Percentiles rank a stretch among this genome's conserved stretches.
Evolutionary conservation across 2,888 invertebrate genomes (phyloP).

Genomic region (Leucophora obtusa): DNA sequence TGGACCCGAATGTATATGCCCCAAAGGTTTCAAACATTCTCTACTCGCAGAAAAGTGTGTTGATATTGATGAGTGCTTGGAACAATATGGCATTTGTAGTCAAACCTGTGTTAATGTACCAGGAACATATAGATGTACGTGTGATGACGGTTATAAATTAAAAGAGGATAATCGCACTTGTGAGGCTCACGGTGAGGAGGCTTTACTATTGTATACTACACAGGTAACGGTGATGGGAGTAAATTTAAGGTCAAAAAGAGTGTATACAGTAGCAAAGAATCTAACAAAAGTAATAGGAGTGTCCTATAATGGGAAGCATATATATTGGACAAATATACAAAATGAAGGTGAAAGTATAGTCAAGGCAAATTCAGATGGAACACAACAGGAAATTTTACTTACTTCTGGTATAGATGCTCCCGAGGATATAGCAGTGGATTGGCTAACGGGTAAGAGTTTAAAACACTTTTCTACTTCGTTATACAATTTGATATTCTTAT

Average conservation of each 20-base stretch:
- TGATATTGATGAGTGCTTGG: conserved; percentile 83
- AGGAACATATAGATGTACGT: conserved; percentile 83
- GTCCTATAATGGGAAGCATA: conserved; percentile 83
- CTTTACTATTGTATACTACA: conserved; percentile 84
- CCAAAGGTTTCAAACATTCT: conserved; percentile 74
- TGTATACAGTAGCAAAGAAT: conserved; percentile 79
- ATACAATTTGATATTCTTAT: background rate
- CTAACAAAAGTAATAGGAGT: conserved; percentile 83
- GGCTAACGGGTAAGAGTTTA: conserved; percentile 81
- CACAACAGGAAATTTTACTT: conserved; percentile 81
- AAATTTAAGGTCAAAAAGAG: conserved; percentile 80
- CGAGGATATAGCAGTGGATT: conserved; percentile 88
- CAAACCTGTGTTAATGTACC: conserved; percentile 83
- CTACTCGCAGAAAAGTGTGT: conserved; percentile 69
- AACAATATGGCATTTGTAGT: conserved; percentile 83
- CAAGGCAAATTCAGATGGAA: conserved; percentile 82
- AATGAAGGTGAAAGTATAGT: conserved; percentile 86
- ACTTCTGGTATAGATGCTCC: conserved; percentile 85
- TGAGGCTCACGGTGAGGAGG: conserved; percentile 82
- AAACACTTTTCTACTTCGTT: background rate
- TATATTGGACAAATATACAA: conserved; percentile 89
- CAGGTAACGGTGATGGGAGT: conserved; percentile 83
- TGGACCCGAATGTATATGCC: conserved; percentile 82
- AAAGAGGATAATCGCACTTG: conserved; percentile 81
- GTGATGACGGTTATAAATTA: conserved; percentile 81